Evolutionary conservation across 2,113 vertebrate genomes (phyloP).

Genomic region (Tachuris rubrigastra): DNA sequence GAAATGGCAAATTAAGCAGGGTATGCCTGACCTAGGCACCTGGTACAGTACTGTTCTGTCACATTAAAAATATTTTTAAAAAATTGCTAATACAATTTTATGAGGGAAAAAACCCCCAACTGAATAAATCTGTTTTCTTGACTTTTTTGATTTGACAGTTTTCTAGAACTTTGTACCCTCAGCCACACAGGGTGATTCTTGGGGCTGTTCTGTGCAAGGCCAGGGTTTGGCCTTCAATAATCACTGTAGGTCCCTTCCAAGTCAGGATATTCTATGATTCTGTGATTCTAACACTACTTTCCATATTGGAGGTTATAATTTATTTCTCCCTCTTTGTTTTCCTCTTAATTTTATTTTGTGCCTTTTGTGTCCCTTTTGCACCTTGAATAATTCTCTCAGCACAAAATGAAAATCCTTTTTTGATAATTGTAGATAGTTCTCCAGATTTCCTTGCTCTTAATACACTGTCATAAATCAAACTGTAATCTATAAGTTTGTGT

Average conservation of each 20-base stretch:
- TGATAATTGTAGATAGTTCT: not conserved
- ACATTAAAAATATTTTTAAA: not conserved
- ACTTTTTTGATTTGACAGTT: too few species aligned
- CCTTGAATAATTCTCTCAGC: not conserved
- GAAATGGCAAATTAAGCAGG: not conserved
- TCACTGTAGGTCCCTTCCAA: not conserved
- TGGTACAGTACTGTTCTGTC: not conserved
- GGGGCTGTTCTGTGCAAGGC: not conserved
- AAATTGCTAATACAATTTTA: not conserved
- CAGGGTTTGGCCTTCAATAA: not conserved
- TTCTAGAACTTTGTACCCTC: too few species aligned
- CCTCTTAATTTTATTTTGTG: not conserved
- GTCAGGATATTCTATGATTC: not conserved
- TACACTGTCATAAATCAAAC: constrained; percentile 29
- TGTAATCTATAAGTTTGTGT: not conserved
- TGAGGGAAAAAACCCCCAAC: accelerated
- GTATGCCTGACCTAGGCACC: not conserved
- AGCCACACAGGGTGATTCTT: too few species aligned
- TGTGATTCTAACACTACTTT: not conserved
- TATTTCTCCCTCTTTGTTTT: not conserved
- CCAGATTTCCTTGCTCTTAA: not conserved
- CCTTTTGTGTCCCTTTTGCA: not conserved
- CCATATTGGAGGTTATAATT: not conserved
- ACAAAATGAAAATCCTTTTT: not conserved
- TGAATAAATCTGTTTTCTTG: too few species aligned